Base-by-base conservation (phyloP, 2,113 vertebrate species). In the Chrysochloris asiatica region DNA sequence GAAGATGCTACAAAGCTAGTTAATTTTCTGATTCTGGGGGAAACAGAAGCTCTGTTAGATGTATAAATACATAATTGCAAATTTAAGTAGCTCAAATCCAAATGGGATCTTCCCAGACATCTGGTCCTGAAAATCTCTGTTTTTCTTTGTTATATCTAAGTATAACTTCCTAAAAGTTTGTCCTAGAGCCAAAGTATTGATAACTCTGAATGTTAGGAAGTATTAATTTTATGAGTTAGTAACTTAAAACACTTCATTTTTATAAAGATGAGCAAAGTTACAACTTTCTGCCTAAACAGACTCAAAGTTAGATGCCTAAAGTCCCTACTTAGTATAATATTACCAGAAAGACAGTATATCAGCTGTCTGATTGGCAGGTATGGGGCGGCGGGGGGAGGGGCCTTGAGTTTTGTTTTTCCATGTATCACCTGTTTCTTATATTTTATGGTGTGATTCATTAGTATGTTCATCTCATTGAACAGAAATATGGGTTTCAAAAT, bases 1-100 rank as follows among this genome's bases (percentile, higher is more conserved):
- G 95, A 98, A 98, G 98, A 98, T 98, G 98, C 98, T 98, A 98
- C 98, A 98, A 98, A 98, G 98, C 98, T 98, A 98, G 98, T 98
- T 98, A 98, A 98, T 98, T 98, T 98, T 98, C 98, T 98, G 97
- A 98, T 98, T 98, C 98, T 98, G 98, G 97, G 97, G 96, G 97
- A 98, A 98, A 98, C 98, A 98, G 98, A 98, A 98, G 98, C 98
- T 98, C 97, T 98, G 98, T 98, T 98, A 98, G 97, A 98, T 98
- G 97, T 98, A 98, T 98, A 98, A 98, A 98, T 98, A 98, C 98
- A 98, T 98, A 98, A 98, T 98, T 98, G 98, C 98, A 98, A 98
- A 98, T 98, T 98, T 98, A 98, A 98, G 98, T 98, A 98, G 97
- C 98, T 98, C 96, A 98, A 97, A 98, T 98, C 97, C 98, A 98